Evolutionary conservation across 2,113 vertebrate species (phyloP).

Genomic region (Diphyllodes magnificus): DNA sequence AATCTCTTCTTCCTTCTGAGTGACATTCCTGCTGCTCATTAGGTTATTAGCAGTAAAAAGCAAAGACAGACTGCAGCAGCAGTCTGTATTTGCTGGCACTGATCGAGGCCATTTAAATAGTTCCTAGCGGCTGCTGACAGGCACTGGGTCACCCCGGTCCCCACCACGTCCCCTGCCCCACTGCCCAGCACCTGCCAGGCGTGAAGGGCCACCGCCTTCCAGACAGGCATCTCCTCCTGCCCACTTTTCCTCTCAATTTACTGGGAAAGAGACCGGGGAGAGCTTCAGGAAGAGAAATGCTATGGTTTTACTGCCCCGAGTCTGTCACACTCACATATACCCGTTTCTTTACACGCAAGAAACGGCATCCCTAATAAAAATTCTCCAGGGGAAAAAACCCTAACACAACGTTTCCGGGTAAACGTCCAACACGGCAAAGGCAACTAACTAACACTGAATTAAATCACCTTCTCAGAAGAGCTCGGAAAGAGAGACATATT

Average conservation of each 20-base stretch:
- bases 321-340: fast-evolving
- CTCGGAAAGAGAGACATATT: fast-evolving
- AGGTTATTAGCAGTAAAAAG: background rate
- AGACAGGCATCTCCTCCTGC: background rate
- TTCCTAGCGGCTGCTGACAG: background rate
- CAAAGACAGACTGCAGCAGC: background rate
- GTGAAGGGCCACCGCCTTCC: background rate
- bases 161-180: background rate
- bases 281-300: background rate
- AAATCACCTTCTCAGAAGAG: background rate
- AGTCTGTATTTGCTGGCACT: background rate
- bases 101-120: background rate
- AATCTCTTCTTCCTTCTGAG: background rate
- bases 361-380: background rate
- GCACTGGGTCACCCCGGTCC: background rate
- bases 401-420: background rate
- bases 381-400: background rate
- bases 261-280: background rate
- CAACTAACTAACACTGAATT: fast-evolving
- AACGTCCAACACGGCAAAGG: background rate
- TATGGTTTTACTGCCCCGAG: fast-evolving
- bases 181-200: background rate
- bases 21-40: background rate
- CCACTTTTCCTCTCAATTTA: fast-evolving
- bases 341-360: fast-evolving